Conservation (phyloP, 64 coral and sea anemone species). For the Montipora capricornis region DNA sequence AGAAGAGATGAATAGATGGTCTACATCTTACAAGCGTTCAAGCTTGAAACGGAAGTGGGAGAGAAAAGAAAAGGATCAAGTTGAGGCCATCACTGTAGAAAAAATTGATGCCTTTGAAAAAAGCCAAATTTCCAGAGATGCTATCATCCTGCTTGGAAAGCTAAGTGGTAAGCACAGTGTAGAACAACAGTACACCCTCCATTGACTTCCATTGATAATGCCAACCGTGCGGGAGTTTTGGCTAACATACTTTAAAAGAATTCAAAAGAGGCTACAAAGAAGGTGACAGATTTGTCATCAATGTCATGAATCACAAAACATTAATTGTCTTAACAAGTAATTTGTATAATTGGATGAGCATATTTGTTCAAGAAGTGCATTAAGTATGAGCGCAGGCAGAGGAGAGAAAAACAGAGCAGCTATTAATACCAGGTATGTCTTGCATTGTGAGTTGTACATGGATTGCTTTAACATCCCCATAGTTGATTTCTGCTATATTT, state of each 20-base stretch:
- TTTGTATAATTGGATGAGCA: slow-evolving; percentile 66
- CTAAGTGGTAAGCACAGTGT: slow-evolving; percentile 23
- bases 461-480: too few species aligned
- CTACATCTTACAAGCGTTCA: slow-evolving; percentile 50
- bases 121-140: slow-evolving; percentile 48
- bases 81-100: slow-evolving; percentile 21
- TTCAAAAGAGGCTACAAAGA: slow-evolving; percentile 40
- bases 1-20: slow-evolving; percentile 60
- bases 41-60: slow-evolving; percentile 51
- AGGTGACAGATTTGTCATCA: slow-evolving; percentile 56
- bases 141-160: slow-evolving; percentile 57
- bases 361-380: slow-evolving; percentile 40
- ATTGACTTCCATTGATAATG: slow-evolving; percentile 73
- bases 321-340: slow-evolving; percentile 60
- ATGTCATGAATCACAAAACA: slow-evolving; percentile 81
- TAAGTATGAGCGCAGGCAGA: too few species aligned
- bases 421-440: too few species aligned
- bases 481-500: neutral
- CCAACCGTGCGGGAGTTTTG: slow-evolving; percentile 53
- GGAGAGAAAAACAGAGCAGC: too few species aligned
- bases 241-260: slow-evolving; percentile 68
- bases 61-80: slow-evolving; percentile 47
- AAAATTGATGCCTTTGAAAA: slow-evolving; percentile 65
- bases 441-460: too few species aligned
- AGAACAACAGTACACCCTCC: slow-evolving; percentile 54